A percentile compares a stretch with the other conserved stretches of the same genome.
Evolutionary conservation across 2,888 invertebrate species (phyloP).

Genomic region (Philereme vetulata): DNA sequence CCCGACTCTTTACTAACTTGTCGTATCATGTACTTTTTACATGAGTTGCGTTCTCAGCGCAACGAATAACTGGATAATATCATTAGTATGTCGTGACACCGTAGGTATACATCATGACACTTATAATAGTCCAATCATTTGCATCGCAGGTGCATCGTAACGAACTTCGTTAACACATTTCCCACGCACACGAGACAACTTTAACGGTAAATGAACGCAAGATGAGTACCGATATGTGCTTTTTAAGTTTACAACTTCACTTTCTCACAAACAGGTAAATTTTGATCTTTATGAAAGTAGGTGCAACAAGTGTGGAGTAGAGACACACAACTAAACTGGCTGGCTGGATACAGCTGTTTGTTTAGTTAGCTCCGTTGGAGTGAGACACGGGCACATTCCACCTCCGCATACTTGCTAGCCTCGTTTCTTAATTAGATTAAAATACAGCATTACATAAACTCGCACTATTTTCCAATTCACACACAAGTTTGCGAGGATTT

Average conservation of each 20-base stretch:
- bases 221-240: constrained; percentile 51
- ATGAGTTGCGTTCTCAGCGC: constrained; percentile 58
- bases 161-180: constrained; percentile 63
- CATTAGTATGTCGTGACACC: constrained; percentile 48
- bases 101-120: constrained; percentile 56
- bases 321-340: constrained; percentile 49
- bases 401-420: constrained; percentile 19
- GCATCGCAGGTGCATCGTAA: constrained; percentile 79
- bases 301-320: constrained; percentile 63
- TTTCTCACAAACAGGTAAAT: constrained; percentile 71
- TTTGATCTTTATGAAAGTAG: constrained; percentile 71
- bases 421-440: constrained; percentile 30
- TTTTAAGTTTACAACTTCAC: constrained; percentile 62
- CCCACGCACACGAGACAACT: constrained; percentile 57
- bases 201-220: constrained; percentile 73
- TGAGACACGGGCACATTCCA: constrained; percentile 23
- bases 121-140: constrained; percentile 55
- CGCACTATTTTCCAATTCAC: constrained; percentile 10
- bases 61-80: constrained; percentile 59
- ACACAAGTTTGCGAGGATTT: neutral
- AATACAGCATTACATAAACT: constrained; percentile 19
- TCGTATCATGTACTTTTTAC: constrained; percentile 59
- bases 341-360: constrained; percentile 33
- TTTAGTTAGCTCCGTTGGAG: constrained; percentile 24
- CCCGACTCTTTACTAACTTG: constrained; percentile 57